Evolutionary conservation across 2,797 vertebrate species (phyloP), one percentile per base, ranked within the genome.

Genomic region (Chelonia mydas): DNA sequence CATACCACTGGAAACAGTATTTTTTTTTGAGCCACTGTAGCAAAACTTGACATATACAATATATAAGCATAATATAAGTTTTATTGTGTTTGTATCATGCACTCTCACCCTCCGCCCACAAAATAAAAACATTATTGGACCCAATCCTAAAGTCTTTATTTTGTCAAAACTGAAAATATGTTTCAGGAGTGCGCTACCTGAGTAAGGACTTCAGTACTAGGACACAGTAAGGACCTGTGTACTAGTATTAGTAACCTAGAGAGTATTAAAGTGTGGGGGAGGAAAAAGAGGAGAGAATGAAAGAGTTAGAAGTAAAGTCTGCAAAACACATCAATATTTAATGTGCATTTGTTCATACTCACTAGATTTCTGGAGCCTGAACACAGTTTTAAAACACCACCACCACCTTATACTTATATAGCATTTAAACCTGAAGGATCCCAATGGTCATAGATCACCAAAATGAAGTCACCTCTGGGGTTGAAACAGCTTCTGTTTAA

Each of bases 81-180:
- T 68, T 68, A 37, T 65, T 33, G 13, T 61, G 13, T 65, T 65
- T 8, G 61, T 65, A 49, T 86, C 21, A 47, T 6, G 6, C 1
- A 0, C 23, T 45, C 49, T 27, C 17, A 9, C 37, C 15, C 3
- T 2, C 31, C 61, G 37, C 8, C 23, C 11, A 0, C 13, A 49
- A 91, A 59, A 74, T 23, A 1, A 45, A 15, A 21, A 8, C n/a
- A 5, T 53, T n/a, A 12, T 50, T 77, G 47, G 15, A 3, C 91
- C 76, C 2, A 27, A 17, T n/a, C 49, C 16, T 28, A 41, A 53
- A 79, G 23, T 3, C 21, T 21, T 51, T 72, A 10, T 41, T 92
- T 90, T 90, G 57, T 65, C 47, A 78, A 5, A 33, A 33, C 33
- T 1, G 57, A 83, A 57, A 76, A 25, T 1, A 7, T 28, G 15